Evolutionary conservation across 1,140 invertebrate species (phyloP).

Genomic region (Camponotus pennsylvanicus): DNA sequence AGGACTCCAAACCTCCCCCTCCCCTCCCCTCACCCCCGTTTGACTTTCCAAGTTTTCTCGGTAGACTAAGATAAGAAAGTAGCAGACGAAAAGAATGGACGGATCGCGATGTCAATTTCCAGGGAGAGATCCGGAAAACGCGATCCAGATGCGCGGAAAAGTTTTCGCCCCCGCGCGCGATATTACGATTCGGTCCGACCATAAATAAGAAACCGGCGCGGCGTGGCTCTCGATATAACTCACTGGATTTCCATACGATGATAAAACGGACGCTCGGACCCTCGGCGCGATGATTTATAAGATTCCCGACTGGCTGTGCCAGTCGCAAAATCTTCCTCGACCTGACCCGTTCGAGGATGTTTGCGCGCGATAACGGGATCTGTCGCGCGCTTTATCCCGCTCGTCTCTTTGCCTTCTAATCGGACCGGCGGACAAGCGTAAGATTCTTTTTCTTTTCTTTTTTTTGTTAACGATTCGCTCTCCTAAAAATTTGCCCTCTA

Average conservation of each 20-base stretch:
- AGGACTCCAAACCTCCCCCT: no score
- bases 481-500: not conserved
- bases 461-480: constrained; percentile 38
- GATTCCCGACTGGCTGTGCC: constrained; percentile 81
- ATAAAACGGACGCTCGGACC: constrained; percentile 82
- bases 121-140: constrained; percentile 15
- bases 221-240: constrained; percentile 78
- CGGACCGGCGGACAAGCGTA: not conserved
- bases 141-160: constrained; percentile 47
- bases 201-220: constrained; percentile 82
- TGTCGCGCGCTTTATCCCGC: not conserved
- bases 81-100: not conserved
- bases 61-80: not conserved
- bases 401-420: not conserved
- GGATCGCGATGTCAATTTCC: constrained; percentile 10
- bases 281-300: constrained; percentile 82
- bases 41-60: not conserved
- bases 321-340: constrained; percentile 62
- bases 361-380: constrained; percentile 38
- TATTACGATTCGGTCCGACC: constrained; percentile 65
- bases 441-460: constrained; percentile 52
- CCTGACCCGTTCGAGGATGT: constrained; percentile 17
- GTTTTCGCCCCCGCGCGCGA: constrained; percentile 12
- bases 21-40: not conserved
- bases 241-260: constrained; percentile 85